These are phyloP conservation scores for Helicoverpa zea DNA, from an alignment of 1,140 invertebrate species.

Conservation along the genomic window DNA sequence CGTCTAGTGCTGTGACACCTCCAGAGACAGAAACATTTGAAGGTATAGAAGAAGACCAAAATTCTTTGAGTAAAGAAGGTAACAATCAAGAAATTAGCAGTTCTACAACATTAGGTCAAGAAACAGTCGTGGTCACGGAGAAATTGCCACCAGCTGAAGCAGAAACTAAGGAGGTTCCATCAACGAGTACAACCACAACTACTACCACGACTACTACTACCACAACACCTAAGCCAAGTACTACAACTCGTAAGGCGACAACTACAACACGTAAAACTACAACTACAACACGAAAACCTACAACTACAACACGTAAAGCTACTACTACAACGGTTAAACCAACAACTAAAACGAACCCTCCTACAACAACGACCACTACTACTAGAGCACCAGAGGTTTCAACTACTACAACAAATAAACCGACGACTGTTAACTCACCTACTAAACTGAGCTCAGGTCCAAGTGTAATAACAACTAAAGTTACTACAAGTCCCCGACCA, in stretches of 20 bases:
- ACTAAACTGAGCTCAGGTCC: constrained; percentile 1
- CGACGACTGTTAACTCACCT: constrained; percentile 55
- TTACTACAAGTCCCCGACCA: constrained; percentile 52
- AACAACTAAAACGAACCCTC: constrained; percentile 57
- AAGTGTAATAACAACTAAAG: constrained; percentile 46
- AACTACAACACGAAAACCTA: constrained; percentile 45
- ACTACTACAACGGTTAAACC: constrained; percentile 52
- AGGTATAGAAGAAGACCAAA: constrained; percentile 64
- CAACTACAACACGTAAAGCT: constrained; percentile 58
- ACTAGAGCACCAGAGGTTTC: constrained; percentile 51
- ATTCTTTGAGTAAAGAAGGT: constrained; percentile 74
- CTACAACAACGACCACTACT: constrained; percentile 55
- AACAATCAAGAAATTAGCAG: constrained; percentile 63
- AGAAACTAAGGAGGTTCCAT: constrained; percentile 48
- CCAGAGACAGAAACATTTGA: constrained; percentile 87
- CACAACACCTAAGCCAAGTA: constrained; percentile 51
- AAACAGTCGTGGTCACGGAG: constrained; percentile 60
- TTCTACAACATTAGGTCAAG: constrained; percentile 55
- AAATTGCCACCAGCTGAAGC: constrained; percentile 26
- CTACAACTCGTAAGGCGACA: constrained; percentile 43
- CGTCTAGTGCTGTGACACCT: constrained; percentile 84
- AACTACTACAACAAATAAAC: constrained; percentile 60
- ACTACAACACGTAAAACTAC: constrained; percentile 49
- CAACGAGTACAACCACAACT: constrained; percentile 49
- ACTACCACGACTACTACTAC: constrained; percentile 52